Base-by-base conservation (phyloP, 92 coral and sea anemone genomes). In the Epizoanthus illoricatus region DNA sequence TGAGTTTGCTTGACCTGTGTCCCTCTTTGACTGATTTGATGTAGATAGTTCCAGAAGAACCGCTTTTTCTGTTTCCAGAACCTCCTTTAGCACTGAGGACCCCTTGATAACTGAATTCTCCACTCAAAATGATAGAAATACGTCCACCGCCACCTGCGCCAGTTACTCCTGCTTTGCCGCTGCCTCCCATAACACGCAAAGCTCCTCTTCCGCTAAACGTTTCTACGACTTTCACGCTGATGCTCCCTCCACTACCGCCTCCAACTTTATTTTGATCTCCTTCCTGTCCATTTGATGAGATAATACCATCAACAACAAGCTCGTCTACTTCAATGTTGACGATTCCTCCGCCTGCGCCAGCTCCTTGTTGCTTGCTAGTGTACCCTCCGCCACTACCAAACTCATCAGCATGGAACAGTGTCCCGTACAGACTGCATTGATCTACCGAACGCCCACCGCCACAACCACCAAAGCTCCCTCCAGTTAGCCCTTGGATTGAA, bases 391-490 rank as follows among this genome's bases (percentile, higher is more conserved):
- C 92, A 83, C 92, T 89, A 1, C 92, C 92, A 16, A 87, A 80
- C 61, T 76, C 71, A 5, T 41, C 69, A 15, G 92, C 75, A 40
- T 84, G 79, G 69, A 68, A 90, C 74, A 90, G 23, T 16, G 92
- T 76, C 54, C 92, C 92, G 73, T 90, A 90, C 8, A 90, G 68
- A 16, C 65, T 84, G 65, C 92, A 90, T 18, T 16, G 54, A 0
- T 57, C 85, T 28, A 79, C 80, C 40, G 81, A 47, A 61, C 18
- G 76, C 0, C 90, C 90, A 19, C 90, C 90, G 23, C 89, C 92
- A 80, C 92, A 90, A 10, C 92, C 92, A 70, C 92, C 92, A 85
- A 71, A 81, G 58, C 92, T 86, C 5, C 92, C 92, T 28, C 92
- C 92, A 40, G 85, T 70, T n/a, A 10, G 61, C 21, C 60, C 75